These are phyloP conservation scores for Poecilia latipinna DNA, from an alignment of 2,113 vertebrate genomes.

Conservation along the genomic window DNA sequence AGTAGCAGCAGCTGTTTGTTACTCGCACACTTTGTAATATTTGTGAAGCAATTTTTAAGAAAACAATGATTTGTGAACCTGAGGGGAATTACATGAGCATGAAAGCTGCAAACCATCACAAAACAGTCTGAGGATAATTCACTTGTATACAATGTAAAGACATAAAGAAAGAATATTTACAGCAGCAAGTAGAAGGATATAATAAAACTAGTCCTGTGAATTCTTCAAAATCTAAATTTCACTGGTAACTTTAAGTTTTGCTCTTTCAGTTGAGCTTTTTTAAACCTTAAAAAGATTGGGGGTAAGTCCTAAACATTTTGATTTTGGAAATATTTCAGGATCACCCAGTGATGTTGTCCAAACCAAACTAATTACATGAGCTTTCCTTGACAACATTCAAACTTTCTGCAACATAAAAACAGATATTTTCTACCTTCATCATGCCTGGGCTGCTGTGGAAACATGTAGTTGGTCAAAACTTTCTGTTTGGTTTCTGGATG, in stretches of 20 bases:
- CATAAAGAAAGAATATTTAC: no score
- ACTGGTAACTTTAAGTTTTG: no score
- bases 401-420: constrained; percentile 4
- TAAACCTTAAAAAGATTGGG: neutral
- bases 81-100: no score
- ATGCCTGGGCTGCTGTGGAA: constrained; percentile 95
- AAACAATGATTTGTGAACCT: neutral
- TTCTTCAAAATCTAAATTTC: no score
- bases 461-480: constrained; percentile 99
- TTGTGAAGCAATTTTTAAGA: neutral
- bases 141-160: no score
- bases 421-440: constrained; percentile 87
- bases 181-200: no score
- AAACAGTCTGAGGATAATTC: no score
- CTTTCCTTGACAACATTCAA: neutral
- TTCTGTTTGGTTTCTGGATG: constrained; percentile 98
- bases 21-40: neutral
- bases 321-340: no score
- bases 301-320: no score
- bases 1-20: neutral
- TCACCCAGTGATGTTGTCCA: no score
- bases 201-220: no score
- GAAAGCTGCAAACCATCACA: no score
- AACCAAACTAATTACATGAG: neutral
- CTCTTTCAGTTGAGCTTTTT: neutral